Base-by-base conservation (phyloP, 1,140 invertebrate genomes). In the Halyomorpha halys region DNA sequence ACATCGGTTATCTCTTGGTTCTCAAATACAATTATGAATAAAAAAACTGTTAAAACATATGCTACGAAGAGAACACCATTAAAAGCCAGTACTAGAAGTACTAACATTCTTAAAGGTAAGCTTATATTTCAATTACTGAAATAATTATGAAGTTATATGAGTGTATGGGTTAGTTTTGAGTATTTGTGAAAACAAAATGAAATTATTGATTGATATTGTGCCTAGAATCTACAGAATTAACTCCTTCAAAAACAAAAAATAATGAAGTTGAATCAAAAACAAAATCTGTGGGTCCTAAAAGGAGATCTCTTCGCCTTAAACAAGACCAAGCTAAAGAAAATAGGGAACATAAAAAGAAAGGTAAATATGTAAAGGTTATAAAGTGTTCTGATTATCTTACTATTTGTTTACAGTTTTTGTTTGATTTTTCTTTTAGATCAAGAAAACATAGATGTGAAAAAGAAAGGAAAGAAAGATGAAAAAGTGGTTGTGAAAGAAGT, bases 71-170 rank as follows among this genome's bases (percentile, higher is more conserved):
- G 53, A 56, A 56, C 53, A 11, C 53, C 53, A 4, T 23, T 56
- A 25, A 56, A 25, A 56, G 23, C 18, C 15, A 56, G 53, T 23
- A 56, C 53, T 4, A 56, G 23, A 56, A 23, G 53, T 23, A 23
- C 18, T 56, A 56, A 56, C 18, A 56, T 56, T 23, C 9, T 56
- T 11, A 56, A 56, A 56, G 53, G 53, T 56, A 56, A 30, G 27
- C 27, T 30, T 56, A 11, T 56, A 23, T 11, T 13, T 39, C 13
- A 11, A 13, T 11, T 39, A 39, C 13, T 8, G 34, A 39, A 39
- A 39, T 13, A 11, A 39, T 39, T 39, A 13, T 39, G 13, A 39
- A 11, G 6, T 39, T 11, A 30, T 30, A 4, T 30, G 27, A 30
- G 13, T 11, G 34, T 39, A 39, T 39, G 34, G 34, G 34, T 39